Base-by-base conservation (phyloP, 1,140 invertebrate genomes). In the Nephotettix cincticeps region DNA sequence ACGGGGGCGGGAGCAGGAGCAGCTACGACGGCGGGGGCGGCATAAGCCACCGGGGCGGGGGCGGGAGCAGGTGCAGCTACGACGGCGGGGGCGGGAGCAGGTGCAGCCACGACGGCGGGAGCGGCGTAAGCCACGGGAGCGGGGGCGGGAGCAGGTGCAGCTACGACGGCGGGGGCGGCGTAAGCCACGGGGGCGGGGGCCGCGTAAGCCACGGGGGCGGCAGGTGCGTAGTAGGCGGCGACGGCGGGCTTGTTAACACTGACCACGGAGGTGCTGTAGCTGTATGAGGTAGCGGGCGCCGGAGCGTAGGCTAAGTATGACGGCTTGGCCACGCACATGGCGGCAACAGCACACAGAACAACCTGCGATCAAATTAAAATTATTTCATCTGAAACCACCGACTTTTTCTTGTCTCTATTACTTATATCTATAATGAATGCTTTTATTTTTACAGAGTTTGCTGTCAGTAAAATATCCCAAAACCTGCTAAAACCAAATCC, bases 211-310 rank as follows among this genome's bases (percentile, higher is more conserved):
- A 74, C 74, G 4, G 69, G 69, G 45, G 72, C 73, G 23, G 75
- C 74, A 25, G 81, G 80, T 4, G 80, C 72, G 72, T 81, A 81
- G 47, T 77, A 77, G 72, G 81, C 82, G 28, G 74, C 73, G 54
- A 79, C 76, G 51, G 73, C 75, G 19, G 79, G 78, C 36, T 73
- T 69, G 36, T 68, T 72, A 25, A 73, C 76, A 40, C 40, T 30
- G 51, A 54, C 72, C 23, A 80, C 80, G 25, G 65, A 29, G 25
- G 23, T 51, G 23, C 36, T 23, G 67, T 61, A 32, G 58, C 63
- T 40, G 27, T 80, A 72, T 73, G 80, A 80, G 58, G 77, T 78
- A 74, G 81, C 81, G 51, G 79, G 4, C 70, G 67, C 3, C 79
- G 79, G 45, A 73, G 73, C n/a, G 76, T 73, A 56, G 75, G 75